Conservation (phyloP, 1,140 invertebrate genomes). For the Coenobita brevimanus region DNA sequence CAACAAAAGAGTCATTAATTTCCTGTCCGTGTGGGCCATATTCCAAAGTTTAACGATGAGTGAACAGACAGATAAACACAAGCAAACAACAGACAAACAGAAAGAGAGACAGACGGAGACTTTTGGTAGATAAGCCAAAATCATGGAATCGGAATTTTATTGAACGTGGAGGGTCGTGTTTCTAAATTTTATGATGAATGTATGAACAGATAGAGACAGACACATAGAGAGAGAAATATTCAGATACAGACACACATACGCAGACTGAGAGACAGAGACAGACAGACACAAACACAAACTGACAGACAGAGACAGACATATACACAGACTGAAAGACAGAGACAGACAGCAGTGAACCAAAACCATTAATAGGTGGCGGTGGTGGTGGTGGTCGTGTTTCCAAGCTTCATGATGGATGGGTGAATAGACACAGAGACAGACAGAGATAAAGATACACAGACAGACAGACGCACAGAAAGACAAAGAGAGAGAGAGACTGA, state of each 20-base stretch:
- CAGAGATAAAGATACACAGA: not conserved
- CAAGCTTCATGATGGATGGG: not conserved
- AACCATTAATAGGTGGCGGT: not conserved
- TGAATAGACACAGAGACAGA: too few species aligned
- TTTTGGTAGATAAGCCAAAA: not conserved
- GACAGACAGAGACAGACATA: not conserved
- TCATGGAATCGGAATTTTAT: not conserved
- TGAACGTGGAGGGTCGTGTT: not conserved
- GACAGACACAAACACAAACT: not conserved
- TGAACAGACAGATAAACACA: not conserved
- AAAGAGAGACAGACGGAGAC: not conserved
- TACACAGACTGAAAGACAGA: not conserved
- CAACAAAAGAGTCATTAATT: too few species aligned
- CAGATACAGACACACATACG: too few species aligned
- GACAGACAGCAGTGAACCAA: not conserved
- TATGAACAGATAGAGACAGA: not conserved
- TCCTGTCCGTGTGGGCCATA: not conserved
- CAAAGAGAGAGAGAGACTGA: not conserved
- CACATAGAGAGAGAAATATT: not conserved
- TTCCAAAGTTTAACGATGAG: not conserved
- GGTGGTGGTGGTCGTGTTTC: not conserved
- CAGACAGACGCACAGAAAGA: not conserved
- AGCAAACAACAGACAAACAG: not conserved
- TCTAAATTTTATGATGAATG: constrained; percentile 7
- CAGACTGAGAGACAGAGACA: too few species aligned